A percentile compares a stretch with the other conserved stretches of the same genome.
phyloP scores from a whole-genome alignment of 2,113 vertebrate genomes.

The Labrus mixtus region DNA sequence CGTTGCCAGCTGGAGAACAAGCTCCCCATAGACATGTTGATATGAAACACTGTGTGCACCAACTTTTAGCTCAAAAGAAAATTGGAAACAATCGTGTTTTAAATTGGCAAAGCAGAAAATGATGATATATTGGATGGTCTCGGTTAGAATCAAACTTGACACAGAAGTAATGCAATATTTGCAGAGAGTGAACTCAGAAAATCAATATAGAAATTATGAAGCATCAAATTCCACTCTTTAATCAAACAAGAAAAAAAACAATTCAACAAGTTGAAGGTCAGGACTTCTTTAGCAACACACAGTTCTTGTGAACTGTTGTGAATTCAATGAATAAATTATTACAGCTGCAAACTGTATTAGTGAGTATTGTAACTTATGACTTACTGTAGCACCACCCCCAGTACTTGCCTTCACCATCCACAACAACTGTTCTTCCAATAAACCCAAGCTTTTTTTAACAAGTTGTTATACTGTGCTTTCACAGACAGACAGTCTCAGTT shows the following conservation, averaged over 20 bases:
- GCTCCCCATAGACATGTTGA: slow-evolving; percentile 59
- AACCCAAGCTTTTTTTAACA: slow-evolving; percentile 15
- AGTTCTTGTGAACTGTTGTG: slow-evolving; percentile 2
- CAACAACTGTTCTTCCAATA: background rate
- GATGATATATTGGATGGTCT: slow-evolving; percentile 42
- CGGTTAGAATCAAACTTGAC: slow-evolving; percentile 41
- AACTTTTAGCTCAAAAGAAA: slow-evolving; percentile 57
- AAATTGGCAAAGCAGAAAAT: slow-evolving; percentile 48
- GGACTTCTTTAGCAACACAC: background rate
- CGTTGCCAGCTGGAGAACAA: slow-evolving; percentile 68
- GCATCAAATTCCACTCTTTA: slow-evolving; percentile 37
- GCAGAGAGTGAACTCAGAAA: slow-evolving; percentile 10
- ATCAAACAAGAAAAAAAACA: background rate
- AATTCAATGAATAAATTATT: background rate
- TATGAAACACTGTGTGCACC: slow-evolving; percentile 53
- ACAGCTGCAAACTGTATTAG: background rate
- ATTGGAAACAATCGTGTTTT: slow-evolving; percentile 49
- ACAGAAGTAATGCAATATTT: slow-evolving; percentile 1
- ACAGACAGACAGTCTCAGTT: slow-evolving; percentile 15
- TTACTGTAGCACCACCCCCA: background rate
- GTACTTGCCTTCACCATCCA: background rate
- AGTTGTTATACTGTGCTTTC: slow-evolving; percentile 4
- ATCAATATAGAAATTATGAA: slow-evolving; percentile 4
- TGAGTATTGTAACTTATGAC: background rate
- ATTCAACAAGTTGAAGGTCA: background rate